Percentiles rank a stretch among this genome's conserved stretches.
Conservation (phyloP, 2,888 invertebrate genomes). For the Mongoloraphidia duomilia region DNA sequence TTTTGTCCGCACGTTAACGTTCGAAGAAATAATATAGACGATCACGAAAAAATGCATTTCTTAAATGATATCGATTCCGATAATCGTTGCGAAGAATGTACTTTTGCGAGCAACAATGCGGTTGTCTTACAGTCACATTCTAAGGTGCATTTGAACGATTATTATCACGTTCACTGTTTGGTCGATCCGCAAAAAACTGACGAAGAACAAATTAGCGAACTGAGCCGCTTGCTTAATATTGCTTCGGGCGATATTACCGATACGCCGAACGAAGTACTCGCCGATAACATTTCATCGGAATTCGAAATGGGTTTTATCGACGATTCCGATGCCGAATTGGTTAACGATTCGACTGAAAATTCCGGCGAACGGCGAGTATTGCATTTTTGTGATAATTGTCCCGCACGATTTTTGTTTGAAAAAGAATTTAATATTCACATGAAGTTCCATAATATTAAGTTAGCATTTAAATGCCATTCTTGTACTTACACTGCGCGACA, state of each 20-base stretch:
- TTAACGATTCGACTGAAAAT: neutral
- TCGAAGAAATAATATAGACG: conserved; percentile 63
- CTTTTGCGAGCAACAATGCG: conserved; percentile 61
- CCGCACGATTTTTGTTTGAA: conserved; percentile 66
- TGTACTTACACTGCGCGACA: conserved; percentile 66
- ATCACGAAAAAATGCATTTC: conserved; percentile 71
- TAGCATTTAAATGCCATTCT: conserved; percentile 53
- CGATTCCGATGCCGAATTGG: too few relatives aligned
- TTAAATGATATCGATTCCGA: conserved; percentile 33
- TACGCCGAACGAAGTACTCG: too few relatives aligned
- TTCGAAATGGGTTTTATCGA: too few relatives aligned
- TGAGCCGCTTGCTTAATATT: conserved; percentile 17
- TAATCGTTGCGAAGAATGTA: conserved; percentile 61
- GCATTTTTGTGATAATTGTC: conserved; percentile 68
- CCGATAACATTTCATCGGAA: too few relatives aligned
- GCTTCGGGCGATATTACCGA: too few relatives aligned
- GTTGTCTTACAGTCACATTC: conserved; percentile 55
- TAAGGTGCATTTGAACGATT: conserved; percentile 58
- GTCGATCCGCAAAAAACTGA: conserved; percentile 51
- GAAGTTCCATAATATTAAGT: conserved; percentile 48
- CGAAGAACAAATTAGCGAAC: conserved; percentile 46
- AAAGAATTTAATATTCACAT: conserved; percentile 59
- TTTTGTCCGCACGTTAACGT: conserved; percentile 73
- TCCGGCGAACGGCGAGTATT: conserved; percentile 27
- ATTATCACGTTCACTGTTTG: conserved; percentile 55